Evolutionary conservation across 2,797 vertebrate species (phyloP).

Genomic region (Thamnophis elegans): DNA sequence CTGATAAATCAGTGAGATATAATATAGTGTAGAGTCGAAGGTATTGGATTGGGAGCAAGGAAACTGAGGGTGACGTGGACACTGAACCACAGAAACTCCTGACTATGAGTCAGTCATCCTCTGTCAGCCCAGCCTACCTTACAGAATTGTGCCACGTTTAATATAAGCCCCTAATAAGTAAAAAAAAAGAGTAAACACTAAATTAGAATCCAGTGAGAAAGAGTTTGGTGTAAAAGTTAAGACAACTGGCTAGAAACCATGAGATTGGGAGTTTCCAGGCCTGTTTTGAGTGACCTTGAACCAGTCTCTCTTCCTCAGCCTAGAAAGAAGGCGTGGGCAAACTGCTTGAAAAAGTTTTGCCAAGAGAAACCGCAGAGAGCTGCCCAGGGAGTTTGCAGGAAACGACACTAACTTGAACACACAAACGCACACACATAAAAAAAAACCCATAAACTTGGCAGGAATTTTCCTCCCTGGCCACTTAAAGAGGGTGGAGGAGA

Average conservation of each 20-base stretch:
- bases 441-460: neutral
- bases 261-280: neutral
- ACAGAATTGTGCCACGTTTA: neutral
- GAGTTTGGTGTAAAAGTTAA: neutral
- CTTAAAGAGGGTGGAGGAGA: neutral
- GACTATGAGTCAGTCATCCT: neutral
- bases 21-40: neutral
- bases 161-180: neutral
- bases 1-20: neutral
- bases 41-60: neutral
- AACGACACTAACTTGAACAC: neutral
- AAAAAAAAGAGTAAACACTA: neutral
- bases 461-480: neutral
- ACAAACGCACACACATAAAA: neutral
- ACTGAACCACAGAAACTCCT: neutral
- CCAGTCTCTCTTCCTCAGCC: neutral
- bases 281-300: neutral
- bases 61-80: neutral
- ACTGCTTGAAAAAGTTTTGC: neutral
- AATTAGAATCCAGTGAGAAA: neutral
- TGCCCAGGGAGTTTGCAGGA: neutral
- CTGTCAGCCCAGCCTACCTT: neutral
- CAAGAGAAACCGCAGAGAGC: neutral
- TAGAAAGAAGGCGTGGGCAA: neutral
- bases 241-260: neutral